Conservation (phyloP, 35 echinoderm and acorn worm genomes). For the Hemicentrotus pulcherrimus region DNA sequence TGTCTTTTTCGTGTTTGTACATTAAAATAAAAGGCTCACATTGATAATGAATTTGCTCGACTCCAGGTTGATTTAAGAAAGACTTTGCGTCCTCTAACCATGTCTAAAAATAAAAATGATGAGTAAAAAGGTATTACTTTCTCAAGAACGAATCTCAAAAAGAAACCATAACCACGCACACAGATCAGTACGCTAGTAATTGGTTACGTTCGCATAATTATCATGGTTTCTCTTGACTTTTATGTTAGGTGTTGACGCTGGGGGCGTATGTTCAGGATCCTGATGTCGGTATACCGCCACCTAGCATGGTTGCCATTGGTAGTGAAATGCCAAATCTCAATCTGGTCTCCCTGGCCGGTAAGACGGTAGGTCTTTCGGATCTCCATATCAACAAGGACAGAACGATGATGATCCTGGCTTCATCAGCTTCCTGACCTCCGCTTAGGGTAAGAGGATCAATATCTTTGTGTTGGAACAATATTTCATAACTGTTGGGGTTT, state of each 20-base stretch:
- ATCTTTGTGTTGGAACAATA: too few relatives aligned
- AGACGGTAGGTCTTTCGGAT: not conserved
- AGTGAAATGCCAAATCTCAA: conserved; percentile 37
- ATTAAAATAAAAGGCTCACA: too few relatives aligned
- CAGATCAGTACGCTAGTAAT: too few relatives aligned
- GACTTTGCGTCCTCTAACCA: too few relatives aligned
- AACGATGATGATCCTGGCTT: conserved; percentile 66
- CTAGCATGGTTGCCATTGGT: not conserved
- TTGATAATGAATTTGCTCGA: too few relatives aligned
- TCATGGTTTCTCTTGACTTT: not conserved
- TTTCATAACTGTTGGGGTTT: not conserved
- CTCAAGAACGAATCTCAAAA: too few relatives aligned
- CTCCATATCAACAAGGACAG: conserved; percentile 75
- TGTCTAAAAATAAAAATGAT: too few relatives aligned
- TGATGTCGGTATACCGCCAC: not conserved
- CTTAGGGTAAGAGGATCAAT: conserved; percentile 55
- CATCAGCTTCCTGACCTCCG: conserved; percentile 85
- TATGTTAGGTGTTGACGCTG: not conserved
- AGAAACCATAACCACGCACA: too few relatives aligned
- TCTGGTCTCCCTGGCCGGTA: conserved; percentile 41
- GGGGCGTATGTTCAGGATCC: not conserved
- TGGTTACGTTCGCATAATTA: not conserved
- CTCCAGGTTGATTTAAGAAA: too few relatives aligned
- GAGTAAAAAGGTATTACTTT: too few relatives aligned
- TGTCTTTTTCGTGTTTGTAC: too few relatives aligned